These are phyloP conservation scores for Bos indicus DNA, from an alignment of 2,113 vertebrate genomes.

Conservation along the genomic window DNA sequence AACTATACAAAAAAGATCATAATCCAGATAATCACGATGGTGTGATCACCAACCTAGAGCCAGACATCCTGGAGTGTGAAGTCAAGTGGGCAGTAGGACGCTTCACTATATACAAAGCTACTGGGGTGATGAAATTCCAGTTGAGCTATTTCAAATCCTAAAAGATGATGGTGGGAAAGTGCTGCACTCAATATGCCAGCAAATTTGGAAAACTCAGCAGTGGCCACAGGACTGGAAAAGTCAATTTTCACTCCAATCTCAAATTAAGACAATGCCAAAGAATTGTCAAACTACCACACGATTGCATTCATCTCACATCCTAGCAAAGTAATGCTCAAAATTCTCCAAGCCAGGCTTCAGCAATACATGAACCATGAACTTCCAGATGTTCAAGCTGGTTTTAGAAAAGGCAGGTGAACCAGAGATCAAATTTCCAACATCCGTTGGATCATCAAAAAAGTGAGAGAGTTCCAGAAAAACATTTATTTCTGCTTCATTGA, in stretches of 20 bases:
- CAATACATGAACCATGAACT: neutral
- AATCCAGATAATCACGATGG: neutral
- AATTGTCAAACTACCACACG: neutral
- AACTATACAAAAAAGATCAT: neutral
- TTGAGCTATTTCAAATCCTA: neutral
- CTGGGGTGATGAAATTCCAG: neutral
- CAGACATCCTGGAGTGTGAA: neutral
- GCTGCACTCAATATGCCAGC: neutral
- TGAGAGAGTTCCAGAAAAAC: neutral
- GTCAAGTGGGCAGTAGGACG: neutral
- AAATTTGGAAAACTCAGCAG: neutral
- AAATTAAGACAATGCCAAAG: neutral
- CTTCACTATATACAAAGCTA: neutral
- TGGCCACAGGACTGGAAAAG: neutral
- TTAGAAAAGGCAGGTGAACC: fast-evolving
- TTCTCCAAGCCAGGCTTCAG: neutral
- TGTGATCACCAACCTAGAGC: neutral
- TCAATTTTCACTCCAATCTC: neutral
- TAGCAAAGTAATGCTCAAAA: neutral
- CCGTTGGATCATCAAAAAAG: neutral
- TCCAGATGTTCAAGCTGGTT: neutral
- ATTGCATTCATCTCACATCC: neutral
- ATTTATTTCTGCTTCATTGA: neutral
- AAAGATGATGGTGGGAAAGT: neutral
- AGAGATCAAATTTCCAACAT: neutral